Percentiles rank a stretch among this genome's conserved stretches.
phyloP scores from a whole-genome alignment of 2,888 invertebrate species.

The Achlya flavicornis region DNA sequence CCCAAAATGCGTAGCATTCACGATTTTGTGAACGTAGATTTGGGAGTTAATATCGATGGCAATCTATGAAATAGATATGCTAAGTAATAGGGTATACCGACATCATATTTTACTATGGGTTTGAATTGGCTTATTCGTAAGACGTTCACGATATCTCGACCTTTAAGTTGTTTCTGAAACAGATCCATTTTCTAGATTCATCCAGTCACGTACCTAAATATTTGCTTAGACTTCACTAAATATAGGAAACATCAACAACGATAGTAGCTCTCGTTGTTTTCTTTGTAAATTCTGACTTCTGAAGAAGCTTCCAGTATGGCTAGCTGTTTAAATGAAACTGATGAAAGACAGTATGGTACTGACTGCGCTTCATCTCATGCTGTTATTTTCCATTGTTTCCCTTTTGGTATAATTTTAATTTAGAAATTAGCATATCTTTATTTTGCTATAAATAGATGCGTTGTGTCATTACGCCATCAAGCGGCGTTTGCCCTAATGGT shows the following conservation, averaged over 20 bases:
- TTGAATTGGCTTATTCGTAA: neutral
- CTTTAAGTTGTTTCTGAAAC: too few relatives aligned
- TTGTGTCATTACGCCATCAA: slow-evolving; percentile 43
- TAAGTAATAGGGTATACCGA: neutral
- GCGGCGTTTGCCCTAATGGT: slow-evolving; percentile 63
- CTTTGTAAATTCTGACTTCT: slow-evolving; percentile 41
- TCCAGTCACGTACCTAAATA: slow-evolving; percentile 32
- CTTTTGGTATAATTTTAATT: slow-evolving; percentile 21
- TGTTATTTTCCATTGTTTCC: slow-evolving; percentile 19
- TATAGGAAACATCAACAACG: slow-evolving; percentile 43
- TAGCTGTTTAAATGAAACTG: slow-evolving; percentile 15
- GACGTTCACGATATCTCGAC: slow-evolving; percentile 30
- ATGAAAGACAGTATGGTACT: slow-evolving; percentile 22
- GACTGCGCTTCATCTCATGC: slow-evolving; percentile 12
- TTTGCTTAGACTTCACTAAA: slow-evolving; percentile 37
- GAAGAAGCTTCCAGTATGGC: slow-evolving; percentile 17
- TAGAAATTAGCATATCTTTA: slow-evolving; percentile 18
- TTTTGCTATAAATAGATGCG: slow-evolving; percentile 37
- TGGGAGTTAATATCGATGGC: neutral
- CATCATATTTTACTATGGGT: neutral
- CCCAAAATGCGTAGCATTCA: neutral
- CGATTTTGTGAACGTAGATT: neutral
- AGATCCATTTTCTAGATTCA: slow-evolving; percentile 31
- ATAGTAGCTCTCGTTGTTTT: slow-evolving; percentile 35
- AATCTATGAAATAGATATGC: neutral